Base-by-base conservation (phyloP, 2,797 vertebrate genomes). In the Esox lucius region DNA sequence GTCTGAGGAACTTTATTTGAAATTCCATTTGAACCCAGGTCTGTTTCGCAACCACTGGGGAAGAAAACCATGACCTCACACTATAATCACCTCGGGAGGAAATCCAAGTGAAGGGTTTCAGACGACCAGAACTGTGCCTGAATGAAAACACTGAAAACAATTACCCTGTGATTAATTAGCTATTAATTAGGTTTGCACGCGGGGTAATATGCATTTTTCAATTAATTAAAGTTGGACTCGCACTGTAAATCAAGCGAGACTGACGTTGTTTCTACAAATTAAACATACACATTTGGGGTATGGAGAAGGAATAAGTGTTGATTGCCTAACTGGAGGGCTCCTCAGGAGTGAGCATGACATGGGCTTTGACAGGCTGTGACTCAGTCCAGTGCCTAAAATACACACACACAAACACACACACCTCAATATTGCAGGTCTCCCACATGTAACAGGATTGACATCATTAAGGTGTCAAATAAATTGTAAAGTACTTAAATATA, bases 151-250 rank as follows among this genome's bases (percentile, higher is more conserved):
- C 22, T 42, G 87, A 88, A 46, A 90, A 88, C 81, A 87, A 90
- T 90, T 85, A 88, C 83, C 77, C 80, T 0, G 84, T 91, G 90
- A 92, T 93, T 92, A 92, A 92, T 93, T 91, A 92, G 86, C 87
- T 92, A 91, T 91, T 92, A 92, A 93, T 93, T 92, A 93, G 92
- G 91, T 91, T 46, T 12, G 22, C 56, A 24, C 89, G 90, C 84
- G 28, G 87, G 88, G 87, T 91, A 92, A 93, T 89, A 89, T 90
- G 87, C 91, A 91, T 90, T 92, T 90, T 92, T 91, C 90, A 91
- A 90, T 91, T 92, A 93, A 92, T 92, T 93, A 93, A 92, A 88
- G 87, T 86, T 88, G 81, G 90, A 86, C 86, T 88, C 85, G 92
- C 90, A 64, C 88, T 86, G 91, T 91, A 91, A 93, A 93, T 92